These are phyloP conservation scores for Drepana falcataria DNA, from an alignment of 2,888 invertebrate species.

Conservation along the genomic window DNA sequence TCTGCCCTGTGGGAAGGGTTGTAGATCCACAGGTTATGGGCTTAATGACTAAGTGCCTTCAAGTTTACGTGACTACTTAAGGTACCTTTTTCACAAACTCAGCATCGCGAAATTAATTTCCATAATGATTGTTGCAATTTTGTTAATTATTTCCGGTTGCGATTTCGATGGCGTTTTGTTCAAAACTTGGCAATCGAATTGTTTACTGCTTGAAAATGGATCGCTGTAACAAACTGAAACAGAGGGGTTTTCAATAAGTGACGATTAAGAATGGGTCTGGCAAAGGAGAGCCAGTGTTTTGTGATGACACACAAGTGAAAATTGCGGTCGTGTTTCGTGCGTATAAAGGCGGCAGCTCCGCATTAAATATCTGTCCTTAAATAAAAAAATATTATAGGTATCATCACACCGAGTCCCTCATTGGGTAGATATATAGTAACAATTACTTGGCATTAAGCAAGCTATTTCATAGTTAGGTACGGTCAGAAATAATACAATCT, in stretches of 20 bases:
- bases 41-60: too few relatives aligned
- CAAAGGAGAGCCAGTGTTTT: constrained; percentile 28
- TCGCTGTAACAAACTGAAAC: constrained; percentile 41
- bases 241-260: constrained; percentile 61
- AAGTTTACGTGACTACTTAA: too few relatives aligned
- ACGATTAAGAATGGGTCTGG: constrained; percentile 50
- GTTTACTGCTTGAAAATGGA: constrained; percentile 47
- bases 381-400: too few relatives aligned
- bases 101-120: not conserved
- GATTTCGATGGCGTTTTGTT: constrained; percentile 12
- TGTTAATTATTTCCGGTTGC: constrained; percentile 8
- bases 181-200: constrained; percentile 38
- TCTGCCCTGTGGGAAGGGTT: too few relatives aligned
- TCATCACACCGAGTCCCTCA: too few relatives aligned
- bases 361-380: too few relatives aligned
- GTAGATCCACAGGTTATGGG: too few relatives aligned
- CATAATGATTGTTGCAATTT: constrained; percentile 1
- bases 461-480: too few relatives aligned
- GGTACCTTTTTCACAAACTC: not conserved
- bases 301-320: constrained; percentile 24
- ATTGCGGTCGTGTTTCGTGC: constrained; percentile 2
- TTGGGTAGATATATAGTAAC: too few relatives aligned
- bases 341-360: not conserved
- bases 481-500: too few relatives aligned
- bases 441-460: too few relatives aligned